Base-by-base conservation (phyloP, 2,113 vertebrate genomes). In the Seriola quinqueradiata region DNA sequence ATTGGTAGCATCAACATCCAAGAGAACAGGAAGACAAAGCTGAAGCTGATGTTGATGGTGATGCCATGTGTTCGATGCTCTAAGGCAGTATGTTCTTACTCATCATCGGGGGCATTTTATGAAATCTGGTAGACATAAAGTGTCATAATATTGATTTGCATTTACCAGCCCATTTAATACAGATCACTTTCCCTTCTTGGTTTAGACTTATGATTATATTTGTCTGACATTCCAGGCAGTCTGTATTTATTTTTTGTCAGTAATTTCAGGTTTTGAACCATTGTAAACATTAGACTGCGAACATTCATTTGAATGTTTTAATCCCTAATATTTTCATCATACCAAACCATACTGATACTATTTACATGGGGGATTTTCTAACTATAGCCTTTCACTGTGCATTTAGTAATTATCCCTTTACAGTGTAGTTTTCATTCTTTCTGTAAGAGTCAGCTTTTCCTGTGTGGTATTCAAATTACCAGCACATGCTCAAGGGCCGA, bases 371-470 rank as follows among this genome's bases (percentile, higher is more conserved):
- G 17, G 4, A 0, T 65, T 28, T 36, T 44, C 8, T 17, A 70
- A 2, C 32, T n/a, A 5, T 40, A n/a, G n/a, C n/a, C 7, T 28
- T 59, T 66, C 14, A 38, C 8, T 44, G 34, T 72, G 50, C 58
- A 46, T 75, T 32, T n/a, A 40, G 23, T 50, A 21, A 77, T 60
- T 42, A 34, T 54, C 4, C 40, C 19, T 77, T 59, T 34, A 57
- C 40, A 9, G 21, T 16, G 25, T 67, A 44, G 25, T 54, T 60
- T 64, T 57, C 8, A 48, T 58, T 67, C 5, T 59, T 52, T 72
- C 44, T 59, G 44, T 32, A 6, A 57, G 64, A 69, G 72, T 76
- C 50, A 52, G 67, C 67, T 66, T 67, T 71, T 58, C 59, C 32
- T 64, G 21, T 38, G 19, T 58, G 28, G n/a, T 66, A 42, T 60